These are phyloP conservation scores for Dicrurus megarhynchus DNA, from an alignment of 2,113 vertebrate genomes.

Conservation along the genomic window DNA sequence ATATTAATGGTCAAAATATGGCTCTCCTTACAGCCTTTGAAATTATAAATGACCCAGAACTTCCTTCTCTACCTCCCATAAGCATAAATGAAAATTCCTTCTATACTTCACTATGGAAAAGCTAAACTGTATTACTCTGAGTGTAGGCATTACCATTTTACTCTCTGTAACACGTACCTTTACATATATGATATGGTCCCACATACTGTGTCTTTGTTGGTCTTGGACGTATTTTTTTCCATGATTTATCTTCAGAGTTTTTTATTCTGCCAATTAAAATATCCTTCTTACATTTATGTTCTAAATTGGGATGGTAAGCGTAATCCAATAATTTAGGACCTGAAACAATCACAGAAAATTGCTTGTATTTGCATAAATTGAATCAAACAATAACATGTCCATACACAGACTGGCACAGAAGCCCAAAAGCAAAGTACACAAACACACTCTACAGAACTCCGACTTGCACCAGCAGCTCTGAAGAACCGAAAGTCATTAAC, in stretches of 20 bases:
- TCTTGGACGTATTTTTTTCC: constrained; percentile 94
- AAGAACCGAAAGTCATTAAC: neutral
- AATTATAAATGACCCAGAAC: neutral
- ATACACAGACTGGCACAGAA: neutral
- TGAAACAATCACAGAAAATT: constrained; percentile 64
- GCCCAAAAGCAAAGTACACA: neutral
- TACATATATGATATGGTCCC: constrained; percentile 98
- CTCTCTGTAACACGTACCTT: constrained; percentile 77
- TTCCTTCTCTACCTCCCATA: neutral
- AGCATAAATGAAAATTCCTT: neutral
- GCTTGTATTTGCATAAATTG: neutral
- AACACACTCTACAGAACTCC: neutral
- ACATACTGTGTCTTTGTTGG: constrained; percentile 96
- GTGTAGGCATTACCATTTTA: neutral
- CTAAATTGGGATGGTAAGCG: constrained; percentile 76
- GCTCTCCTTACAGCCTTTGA: neutral
- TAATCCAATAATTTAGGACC: constrained; percentile 88
- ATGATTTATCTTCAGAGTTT: constrained; percentile 82
- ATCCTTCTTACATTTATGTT: constrained; percentile 98
- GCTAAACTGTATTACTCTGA: neutral
- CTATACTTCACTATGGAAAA: neutral
- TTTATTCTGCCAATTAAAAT: constrained; percentile 90
- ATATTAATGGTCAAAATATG: neutral
- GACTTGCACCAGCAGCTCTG: neutral
- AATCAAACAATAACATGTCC: neutral